Evolutionary conservation across 2,888 invertebrate species (phyloP), one percentile per base, ranked within the genome.

Genomic region (Poecilobothrus nobilitatus): DNA sequence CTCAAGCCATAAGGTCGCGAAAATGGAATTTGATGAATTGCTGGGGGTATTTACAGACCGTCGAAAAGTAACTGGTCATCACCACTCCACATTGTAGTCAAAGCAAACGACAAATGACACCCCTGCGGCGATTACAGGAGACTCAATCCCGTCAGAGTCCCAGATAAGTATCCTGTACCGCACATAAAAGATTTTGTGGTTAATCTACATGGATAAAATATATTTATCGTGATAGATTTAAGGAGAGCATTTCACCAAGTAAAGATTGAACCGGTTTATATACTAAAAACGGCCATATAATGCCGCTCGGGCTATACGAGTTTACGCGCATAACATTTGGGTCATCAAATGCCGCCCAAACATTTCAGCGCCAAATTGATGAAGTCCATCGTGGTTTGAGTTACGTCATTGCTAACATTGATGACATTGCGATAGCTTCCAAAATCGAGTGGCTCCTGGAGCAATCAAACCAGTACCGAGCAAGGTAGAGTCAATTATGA

Each of bases 131-230:
- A 63, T 27, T 63, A 63, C 22, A 20, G 21, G 7, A 63, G 9
- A 63, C 21, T 63, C 5, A 63, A 63, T 15, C 4, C 22, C 1
- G 63, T 21, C 5, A 63, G 22, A 27, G 21, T 63, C 12, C 63
- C 63, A 8, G 63, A 63, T 8, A 63, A 27, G 22, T 63, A 63
- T 22, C 63, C 63, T 20, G 63, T 63, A 22, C 63, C 63, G 22
- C 63, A 63, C 15, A 63, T 63, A 7, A 21, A 34, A 34, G 34
- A 61, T 15, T 73, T 71, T 65, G 66, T 66, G 3, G 21, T 21
- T 8, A 22, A 22, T 21, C 63, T 63, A 63, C 20, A 10, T n/a
- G n/a, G n/a, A n/a, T n/a, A n/a, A n/a, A n/a, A n/a, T n/a, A 62
- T 9, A 20, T 62, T 62, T 21, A 15, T 21, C n/a, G 21, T 20